Percentiles rank a stretch among this genome's conserved stretches.
phyloP scores from a whole-genome alignment of 2,113 vertebrate genomes.

The Stercorarius parasiticus region DNA sequence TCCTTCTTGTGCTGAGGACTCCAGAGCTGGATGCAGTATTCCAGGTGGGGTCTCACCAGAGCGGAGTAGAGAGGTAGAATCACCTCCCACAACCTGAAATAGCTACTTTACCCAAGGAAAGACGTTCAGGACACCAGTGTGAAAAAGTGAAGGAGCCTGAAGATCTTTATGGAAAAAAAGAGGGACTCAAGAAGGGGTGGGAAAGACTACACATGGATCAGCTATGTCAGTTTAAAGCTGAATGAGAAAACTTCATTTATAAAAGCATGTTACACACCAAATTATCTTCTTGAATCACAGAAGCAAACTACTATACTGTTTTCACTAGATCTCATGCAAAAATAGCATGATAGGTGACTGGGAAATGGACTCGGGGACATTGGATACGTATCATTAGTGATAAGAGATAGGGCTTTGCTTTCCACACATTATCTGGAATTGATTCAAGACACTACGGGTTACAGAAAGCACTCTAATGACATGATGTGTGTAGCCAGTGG shows the following conservation, averaged over 20 bases:
- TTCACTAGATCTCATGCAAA: not conserved
- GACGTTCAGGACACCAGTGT: not conserved
- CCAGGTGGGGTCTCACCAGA: too few species aligned
- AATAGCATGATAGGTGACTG: not conserved
- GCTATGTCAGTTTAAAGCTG: not conserved
- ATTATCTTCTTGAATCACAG: not conserved
- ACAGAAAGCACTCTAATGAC: slow-evolving; percentile 53
- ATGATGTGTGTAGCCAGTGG: slow-evolving; percentile 37
- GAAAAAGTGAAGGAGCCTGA: not conserved
- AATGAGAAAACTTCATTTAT: not conserved
- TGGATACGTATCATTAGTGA: not conserved
- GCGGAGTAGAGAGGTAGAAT: too few species aligned
- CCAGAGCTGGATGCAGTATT: too few species aligned
- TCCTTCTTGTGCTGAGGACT: too few species aligned
- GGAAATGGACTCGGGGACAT: not conserved
- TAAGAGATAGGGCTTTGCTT: slow-evolving; percentile 26
- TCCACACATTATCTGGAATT: slow-evolving; percentile 32
- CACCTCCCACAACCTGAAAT: not conserved
- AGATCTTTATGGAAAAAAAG: not conserved
- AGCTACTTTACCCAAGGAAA: not conserved
- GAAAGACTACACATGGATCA: not conserved
- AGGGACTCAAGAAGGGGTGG: not conserved
- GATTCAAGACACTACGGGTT: slow-evolving; percentile 19
- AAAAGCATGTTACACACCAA: not conserved
- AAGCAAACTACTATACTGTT: not conserved